Percentiles rank a stretch among this genome's conserved stretches.
Conservation (phyloP, 1,140 invertebrate genomes). For the Polypedilum pembai region DNA sequence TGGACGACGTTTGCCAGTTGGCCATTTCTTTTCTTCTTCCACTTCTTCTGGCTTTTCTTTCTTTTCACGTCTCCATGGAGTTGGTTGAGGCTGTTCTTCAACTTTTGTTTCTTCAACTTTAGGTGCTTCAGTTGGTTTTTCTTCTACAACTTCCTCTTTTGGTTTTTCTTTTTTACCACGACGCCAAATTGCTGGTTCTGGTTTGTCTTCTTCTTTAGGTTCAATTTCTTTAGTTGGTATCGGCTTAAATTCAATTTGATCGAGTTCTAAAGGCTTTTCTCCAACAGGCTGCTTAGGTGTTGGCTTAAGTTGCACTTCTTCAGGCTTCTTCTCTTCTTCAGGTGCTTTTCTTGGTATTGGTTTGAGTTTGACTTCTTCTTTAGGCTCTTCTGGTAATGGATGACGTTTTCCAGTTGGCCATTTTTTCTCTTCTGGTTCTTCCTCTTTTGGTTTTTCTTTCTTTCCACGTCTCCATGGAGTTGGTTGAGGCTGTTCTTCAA, state of each 20-base stretch:
- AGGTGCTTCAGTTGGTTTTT: constrained; percentile 37
- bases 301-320: constrained; percentile 45
- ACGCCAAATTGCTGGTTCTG: constrained; percentile 43
- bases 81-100: constrained; percentile 33
- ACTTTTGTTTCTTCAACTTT: constrained; percentile 39
- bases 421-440: constrained; percentile 43
- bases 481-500: constrained; percentile 37
- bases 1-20: constrained; percentile 42
- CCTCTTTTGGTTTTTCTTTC: constrained; percentile 41
- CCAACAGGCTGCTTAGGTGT: constrained; percentile 40
- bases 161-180: constrained; percentile 40
- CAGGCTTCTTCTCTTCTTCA: constrained; percentile 32
- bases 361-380: constrained; percentile 46
- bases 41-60: constrained; percentile 38
- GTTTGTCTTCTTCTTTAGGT: constrained; percentile 38
- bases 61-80: constrained; percentile 33
- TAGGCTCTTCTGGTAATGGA: constrained; percentile 42
- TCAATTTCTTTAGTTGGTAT: constrained; percentile 35
- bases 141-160: constrained; percentile 37
- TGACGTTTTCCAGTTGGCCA: constrained; percentile 43
- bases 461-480: constrained; percentile 41
- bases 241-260: constrained; percentile 36
- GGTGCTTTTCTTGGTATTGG: constrained; percentile 39
- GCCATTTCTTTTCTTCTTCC: constrained; percentile 44
- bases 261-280: constrained; percentile 35